Evolutionary conservation across 1,140 invertebrate genomes (phyloP), one percentile per base, ranked within the genome.

Genomic region (Leptonema lineaticorne): DNA sequence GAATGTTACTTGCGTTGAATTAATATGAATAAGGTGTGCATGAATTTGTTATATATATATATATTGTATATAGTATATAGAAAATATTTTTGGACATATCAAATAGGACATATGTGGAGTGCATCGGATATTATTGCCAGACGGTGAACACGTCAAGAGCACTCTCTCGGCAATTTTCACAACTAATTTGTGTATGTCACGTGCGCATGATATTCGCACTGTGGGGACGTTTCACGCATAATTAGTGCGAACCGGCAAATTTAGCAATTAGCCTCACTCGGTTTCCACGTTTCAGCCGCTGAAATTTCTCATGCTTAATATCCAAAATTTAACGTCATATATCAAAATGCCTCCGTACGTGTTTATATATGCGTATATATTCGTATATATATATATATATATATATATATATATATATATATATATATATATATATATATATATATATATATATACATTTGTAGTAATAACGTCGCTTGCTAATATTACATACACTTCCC

Each of bases 121-220:
- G 48, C 67, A 58, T 26, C 56, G 26, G 22, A 20, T 30, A 68
- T 45, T 68, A 62, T 68, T 60, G 67, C 24, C n/a, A n/a, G 53
- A 58, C 68, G 22, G 14, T 37, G 56, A 37, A 63, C 63, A 33
- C 26, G 68, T 57, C 62, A 41, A 37, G 33, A 11, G 63, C 57
- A 33, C 27, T 66, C 57, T 33, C 68, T 56, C 68, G 68, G 60
- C 57, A 65, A 69, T 69, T 69, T 69, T 66, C 68, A 59, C 63
- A 66, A 66, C 63, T 69, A 69, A 69, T 69, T 69, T 62, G 41
- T 41, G 62, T n/a, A n/a, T 48, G 68, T 57, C 56, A 59, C 53
- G 45, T 63, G 45, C 26, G n/a, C 26, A 48, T 26, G 37, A 66
- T 65, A 56, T 37, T 63, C 59, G 45, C 53, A 41, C 50, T 53